phyloP scores from a whole-genome alignment of 2,113 vertebrate species.

The Acanthochromis polyacanthus region DNA sequence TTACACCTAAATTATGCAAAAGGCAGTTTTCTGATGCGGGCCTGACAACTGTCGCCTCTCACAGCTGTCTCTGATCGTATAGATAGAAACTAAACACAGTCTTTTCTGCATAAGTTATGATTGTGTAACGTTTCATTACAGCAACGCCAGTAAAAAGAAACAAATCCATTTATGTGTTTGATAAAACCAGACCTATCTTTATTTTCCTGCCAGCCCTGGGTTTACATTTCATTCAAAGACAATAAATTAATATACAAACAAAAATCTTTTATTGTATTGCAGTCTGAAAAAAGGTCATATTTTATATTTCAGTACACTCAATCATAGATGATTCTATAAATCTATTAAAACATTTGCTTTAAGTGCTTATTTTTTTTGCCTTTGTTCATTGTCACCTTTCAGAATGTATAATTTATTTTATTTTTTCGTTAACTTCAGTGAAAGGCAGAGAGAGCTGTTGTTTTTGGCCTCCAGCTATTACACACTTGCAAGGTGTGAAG shows the following conservation, averaged over 20 bases:
- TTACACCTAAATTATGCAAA: slow-evolving; percentile 74
- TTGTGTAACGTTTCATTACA: neutral
- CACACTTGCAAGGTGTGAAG: slow-evolving; percentile 78
- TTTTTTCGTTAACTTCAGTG: too few relatives aligned
- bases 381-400: too few relatives aligned
- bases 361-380: too few relatives aligned
- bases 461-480: slow-evolving; percentile 48
- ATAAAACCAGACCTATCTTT: neutral
- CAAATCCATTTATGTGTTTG: too few relatives aligned
- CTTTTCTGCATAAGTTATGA: neutral
- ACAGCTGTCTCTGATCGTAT: slow-evolving; percentile 53
- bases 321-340: too few relatives aligned
- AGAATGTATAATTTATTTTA: too few relatives aligned
- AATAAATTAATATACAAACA: neutral
- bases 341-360: too few relatives aligned
- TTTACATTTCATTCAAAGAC: neutral
- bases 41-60: slow-evolving; percentile 68
- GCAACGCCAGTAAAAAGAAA: neutral
- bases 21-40: slow-evolving; percentile 48
- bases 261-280: too few relatives aligned
- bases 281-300: too few relatives aligned
- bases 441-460: neutral
- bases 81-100: slow-evolving; percentile 7
- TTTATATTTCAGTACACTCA: too few relatives aligned
- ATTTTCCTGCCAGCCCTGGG: too few relatives aligned